Evolutionary conservation across 1,140 invertebrate genomes (phyloP), one percentile per base, ranked within the genome.

Genomic region (Sarcophaga peregrina): DNA sequence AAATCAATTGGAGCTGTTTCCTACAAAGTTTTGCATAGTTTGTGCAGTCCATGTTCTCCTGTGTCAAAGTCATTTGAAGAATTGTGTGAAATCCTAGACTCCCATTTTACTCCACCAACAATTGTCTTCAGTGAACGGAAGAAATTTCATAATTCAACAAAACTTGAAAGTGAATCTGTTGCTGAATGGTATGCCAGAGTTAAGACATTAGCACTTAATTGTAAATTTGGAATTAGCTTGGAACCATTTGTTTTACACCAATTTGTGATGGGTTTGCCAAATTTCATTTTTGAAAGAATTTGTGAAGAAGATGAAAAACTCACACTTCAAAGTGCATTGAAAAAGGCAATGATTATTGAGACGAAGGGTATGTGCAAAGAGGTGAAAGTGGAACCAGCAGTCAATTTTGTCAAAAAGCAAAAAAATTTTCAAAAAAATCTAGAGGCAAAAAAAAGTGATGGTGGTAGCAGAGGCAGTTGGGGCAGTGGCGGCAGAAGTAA

Each of bases 171-270:
- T n/a, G 25, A 82, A 72, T 47, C 81, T 15, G 58, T 72, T 45
- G 54, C 47, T 4, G 58, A 45, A 8, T 68, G 81, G 81, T 82
- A 47, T 47, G 81, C 81, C 6, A 20, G 58, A 68, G 47, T 73
- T 13, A 82, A 82, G 47, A 68, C 62, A 15, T 47, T 82, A 46
- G 81, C 81, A 9, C 68, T 82, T 8, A 73, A 73, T 48, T 82
- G 81, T 48, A 82, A 73, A 82, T 82, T 82, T 82, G 62, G 62
- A 8, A 46, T 13, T 46, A 11, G 48, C 11, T 48, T 82, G 45
- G 81, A 68, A 10, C 37, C 15, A 72, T 82, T 82, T 45, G 37
- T 72, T 47, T 48, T 72, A 72, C 72, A 46, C n/a, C 37, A 82
- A 82, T 82, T 82, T 72, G 47, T 82, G 11, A 62, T 68, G n/a